Percentiles rank a stretch among this genome's conserved stretches.
Evolutionary conservation across 2,888 invertebrate species (phyloP).

Genomic region (Amiota mariae): DNA sequence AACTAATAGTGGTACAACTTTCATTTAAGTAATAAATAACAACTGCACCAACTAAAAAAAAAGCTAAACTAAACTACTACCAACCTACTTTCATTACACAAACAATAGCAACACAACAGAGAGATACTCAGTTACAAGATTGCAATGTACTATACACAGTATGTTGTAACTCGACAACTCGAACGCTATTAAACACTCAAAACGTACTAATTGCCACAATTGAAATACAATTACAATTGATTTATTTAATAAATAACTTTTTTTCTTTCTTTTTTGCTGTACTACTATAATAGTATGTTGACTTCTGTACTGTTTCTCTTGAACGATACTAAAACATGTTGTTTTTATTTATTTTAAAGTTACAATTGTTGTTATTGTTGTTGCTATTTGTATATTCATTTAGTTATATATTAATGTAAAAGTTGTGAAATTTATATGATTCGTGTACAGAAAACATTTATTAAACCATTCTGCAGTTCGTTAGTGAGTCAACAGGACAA

Average conservation of each 20-base stretch:
- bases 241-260: slow-evolving; percentile 45
- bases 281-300: no score
- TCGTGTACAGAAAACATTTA: slow-evolving; percentile 47
- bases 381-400: slow-evolving; percentile 56
- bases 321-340: no score
- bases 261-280: not conserved
- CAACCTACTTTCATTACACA: no score
- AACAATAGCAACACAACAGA: no score
- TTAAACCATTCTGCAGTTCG: slow-evolving; percentile 64
- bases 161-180: not conserved
- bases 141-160: no score
- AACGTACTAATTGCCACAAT: slow-evolving; percentile 58
- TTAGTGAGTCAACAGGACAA: slow-evolving; percentile 62
- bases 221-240: slow-evolving; percentile 60
- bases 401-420: slow-evolving; percentile 35
- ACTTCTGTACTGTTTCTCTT: no score
- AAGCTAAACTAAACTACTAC: no score
- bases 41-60: no score
- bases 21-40: no score
- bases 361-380: slow-evolving; percentile 64
- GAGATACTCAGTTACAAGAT: no score
- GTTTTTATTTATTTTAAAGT: no score
- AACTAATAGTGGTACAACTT: no score
- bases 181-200: slow-evolving; percentile 30
- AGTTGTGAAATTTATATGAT: slow-evolving; percentile 12